Evolutionary conservation across 2,113 vertebrate species (phyloP).

Genomic region (Solea senegalensis): DNA sequence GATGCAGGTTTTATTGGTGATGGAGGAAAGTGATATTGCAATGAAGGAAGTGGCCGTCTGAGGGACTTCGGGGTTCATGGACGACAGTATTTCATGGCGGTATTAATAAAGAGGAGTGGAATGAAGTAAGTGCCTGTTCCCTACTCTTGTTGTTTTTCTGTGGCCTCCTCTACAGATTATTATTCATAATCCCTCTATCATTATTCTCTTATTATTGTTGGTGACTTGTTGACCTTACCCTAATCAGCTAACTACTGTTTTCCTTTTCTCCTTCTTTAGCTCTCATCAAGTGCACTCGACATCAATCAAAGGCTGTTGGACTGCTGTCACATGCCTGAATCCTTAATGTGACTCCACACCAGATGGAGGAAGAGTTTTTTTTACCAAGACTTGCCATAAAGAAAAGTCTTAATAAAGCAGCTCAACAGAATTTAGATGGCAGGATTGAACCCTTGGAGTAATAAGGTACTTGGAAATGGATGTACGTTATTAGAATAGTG

Average conservation of each 20-base stretch:
- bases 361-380: background rate
- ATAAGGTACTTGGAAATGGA: background rate
- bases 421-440: background rate
- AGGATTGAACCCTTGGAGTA: background rate
- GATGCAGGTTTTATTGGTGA: constrained; percentile 29
- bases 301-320: constrained; percentile 22
- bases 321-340: constrained; percentile 34
- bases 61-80: constrained; percentile 18
- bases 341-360: background rate
- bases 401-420: background rate
- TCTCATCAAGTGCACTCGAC: constrained; percentile 2
- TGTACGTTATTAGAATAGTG: background rate
- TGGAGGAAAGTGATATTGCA: constrained; percentile 46
- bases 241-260: constrained; percentile 27
- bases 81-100: constrained; percentile 35
- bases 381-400: too few relatives aligned
- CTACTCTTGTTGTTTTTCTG: constrained; percentile 12
- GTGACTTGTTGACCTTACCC: constrained; percentile 14
- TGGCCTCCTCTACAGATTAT: constrained; percentile 27
- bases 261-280: background rate
- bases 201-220: background rate
- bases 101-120: constrained; percentile 51
- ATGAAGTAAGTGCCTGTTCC: constrained; percentile 12
- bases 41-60: constrained; percentile 41
- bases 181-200: constrained; percentile 18